phyloP scores from a whole-genome alignment of 1,140 invertebrate species.

The Charaxes varanes region DNA sequence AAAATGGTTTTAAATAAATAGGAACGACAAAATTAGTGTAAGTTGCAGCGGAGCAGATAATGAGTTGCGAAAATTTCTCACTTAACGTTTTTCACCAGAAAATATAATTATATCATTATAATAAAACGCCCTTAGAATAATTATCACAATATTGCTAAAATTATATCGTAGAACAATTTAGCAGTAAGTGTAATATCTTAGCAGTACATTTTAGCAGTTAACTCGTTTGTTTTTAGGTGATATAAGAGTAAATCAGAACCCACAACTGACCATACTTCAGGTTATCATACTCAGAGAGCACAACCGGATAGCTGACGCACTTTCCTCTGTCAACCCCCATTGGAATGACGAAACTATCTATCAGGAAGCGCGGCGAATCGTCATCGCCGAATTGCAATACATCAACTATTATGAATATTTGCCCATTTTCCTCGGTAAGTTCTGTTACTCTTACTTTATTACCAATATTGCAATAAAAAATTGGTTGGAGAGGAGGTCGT shows the following conservation, averaged over 20 bases:
- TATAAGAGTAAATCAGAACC: conserved; percentile 89
- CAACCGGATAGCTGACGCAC: conserved; percentile 86
- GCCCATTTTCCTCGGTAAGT: conserved; percentile 83
- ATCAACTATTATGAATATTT: conserved; percentile 92
- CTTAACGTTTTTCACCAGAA: no score
- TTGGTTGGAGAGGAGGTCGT: no score
- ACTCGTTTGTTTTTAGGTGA: conserved; percentile 77
- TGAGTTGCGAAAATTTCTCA: no score
- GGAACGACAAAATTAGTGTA: no score
- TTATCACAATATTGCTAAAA: no score
- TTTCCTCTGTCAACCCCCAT: conserved; percentile 87
- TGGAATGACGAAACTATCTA: conserved; percentile 91
- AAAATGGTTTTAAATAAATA: no score
- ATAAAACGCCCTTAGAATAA: no score
- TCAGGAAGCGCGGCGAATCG: conserved; percentile 89
- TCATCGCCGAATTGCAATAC: conserved; percentile 86
- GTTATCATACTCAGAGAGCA: conserved; percentile 91
- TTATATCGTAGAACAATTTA: no score
- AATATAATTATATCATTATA: no score
- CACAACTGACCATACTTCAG: conserved; percentile 87
- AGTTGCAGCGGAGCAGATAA: no score
- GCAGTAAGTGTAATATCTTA: not conserved
- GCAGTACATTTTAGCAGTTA: not conserved
- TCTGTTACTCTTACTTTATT: not conserved
- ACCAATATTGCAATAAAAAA: no score